Base-by-base conservation (phyloP, 2,888 invertebrate species). In the Dexiosoma caninum region DNA sequence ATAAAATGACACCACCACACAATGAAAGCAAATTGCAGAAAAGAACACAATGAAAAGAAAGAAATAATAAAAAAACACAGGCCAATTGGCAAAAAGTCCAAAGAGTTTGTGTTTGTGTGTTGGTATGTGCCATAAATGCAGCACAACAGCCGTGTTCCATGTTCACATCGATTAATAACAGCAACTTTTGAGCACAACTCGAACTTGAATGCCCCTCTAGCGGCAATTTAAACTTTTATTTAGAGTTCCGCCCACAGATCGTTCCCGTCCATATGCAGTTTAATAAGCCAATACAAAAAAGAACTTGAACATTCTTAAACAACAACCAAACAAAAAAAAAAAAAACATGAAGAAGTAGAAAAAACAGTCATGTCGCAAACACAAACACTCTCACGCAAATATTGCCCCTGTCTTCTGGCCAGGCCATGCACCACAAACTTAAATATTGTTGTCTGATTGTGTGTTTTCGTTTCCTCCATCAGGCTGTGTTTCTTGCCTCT, bases 141-240 rank as follows among this genome's bases (percentile, higher is more conserved):
- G 16, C 55, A 62, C 51, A 74, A 70, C 44, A 27, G 55, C 51
- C 72, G 67, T 66, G 57, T 71, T 49, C 66, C 55, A 67, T 67
- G 80, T 77, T 69, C 69, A 72, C 81, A 59, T 59, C 81, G 81
- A 81, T 81, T 81, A 81, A 74, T 77, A 77, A 69, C 53, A 71
- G 37, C 46, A 74, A 66, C 57, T 70, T 71, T 57, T 64, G 32
- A 66, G 51, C 69, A 79, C 71, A 76, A 76, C 76, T 80, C 80
- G 76, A 70, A 81, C 74, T 81, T 69, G 72, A 70, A 62, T 78
- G 81, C 85, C 87, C 86, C 87, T 86, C 85, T 85, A 85, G 87
- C 87, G 81, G 84, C 86, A 86, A 84, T 86, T 87, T 85, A 85
- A 85, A 85, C 84, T 87, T 86, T 81, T 77, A 77, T 85, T 84